phyloP scores from a whole-genome alignment of 2,888 invertebrate species.

The Enoplolaimus lenunculus region DNA sequence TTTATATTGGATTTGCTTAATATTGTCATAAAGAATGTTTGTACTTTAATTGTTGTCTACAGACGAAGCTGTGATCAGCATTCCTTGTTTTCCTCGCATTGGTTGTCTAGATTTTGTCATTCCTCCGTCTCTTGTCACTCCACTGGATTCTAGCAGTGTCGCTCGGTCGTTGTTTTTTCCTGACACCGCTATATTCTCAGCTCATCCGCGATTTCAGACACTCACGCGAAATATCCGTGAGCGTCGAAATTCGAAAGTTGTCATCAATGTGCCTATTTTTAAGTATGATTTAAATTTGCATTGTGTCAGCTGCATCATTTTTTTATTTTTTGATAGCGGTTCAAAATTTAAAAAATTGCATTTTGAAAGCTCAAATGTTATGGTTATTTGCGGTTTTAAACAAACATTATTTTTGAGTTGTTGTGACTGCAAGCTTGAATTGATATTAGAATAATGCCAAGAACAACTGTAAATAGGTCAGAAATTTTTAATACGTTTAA shows the following conservation, averaged over 20 bases:
- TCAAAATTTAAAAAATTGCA: too few relatives aligned
- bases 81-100: conserved; percentile 78
- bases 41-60: too few relatives aligned
- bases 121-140: conserved; percentile 54
- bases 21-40: too few relatives aligned
- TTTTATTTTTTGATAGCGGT: conserved; percentile 42
- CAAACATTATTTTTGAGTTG: too few relatives aligned
- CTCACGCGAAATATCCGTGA: conserved; percentile 79
- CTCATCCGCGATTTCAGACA: conserved; percentile 74
- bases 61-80: conserved; percentile 70
- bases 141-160: conserved; percentile 58
- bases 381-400: too few relatives aligned
- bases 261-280: conserved; percentile 83
- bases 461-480: too few relatives aligned
- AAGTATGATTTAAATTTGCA: conserved; percentile 32
- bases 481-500: too few relatives aligned
- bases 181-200: conserved; percentile 76
- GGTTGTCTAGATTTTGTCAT: conserved; percentile 76
- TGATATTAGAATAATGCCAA: too few relatives aligned
- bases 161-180: conserved; percentile 74
- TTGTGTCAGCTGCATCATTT: neutral
- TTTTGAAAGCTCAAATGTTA: too few relatives aligned
- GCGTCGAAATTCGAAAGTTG: conserved; percentile 81
- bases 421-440: too few relatives aligned
- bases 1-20: too few relatives aligned